These are phyloP conservation scores for Simalia tracyae DNA, from an alignment of 2,797 vertebrate species.

Conservation along the genomic window DNA sequence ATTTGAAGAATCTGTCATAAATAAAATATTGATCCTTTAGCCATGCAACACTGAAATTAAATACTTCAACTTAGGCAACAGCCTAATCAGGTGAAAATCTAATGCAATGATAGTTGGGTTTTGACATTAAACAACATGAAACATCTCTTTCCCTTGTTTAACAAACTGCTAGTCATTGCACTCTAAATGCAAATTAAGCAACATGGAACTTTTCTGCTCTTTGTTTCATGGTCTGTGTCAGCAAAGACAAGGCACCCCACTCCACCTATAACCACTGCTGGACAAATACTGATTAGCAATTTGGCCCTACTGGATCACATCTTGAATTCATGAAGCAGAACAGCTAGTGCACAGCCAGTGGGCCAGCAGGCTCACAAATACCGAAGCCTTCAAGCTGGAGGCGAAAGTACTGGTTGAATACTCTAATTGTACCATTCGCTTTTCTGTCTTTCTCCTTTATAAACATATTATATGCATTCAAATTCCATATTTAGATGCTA, in stretches of 20 bases:
- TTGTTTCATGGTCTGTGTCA: background rate
- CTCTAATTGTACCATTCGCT: background rate
- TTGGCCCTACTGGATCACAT: background rate
- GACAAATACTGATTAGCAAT: background rate
- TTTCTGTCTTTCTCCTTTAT: background rate
- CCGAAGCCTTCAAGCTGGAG: background rate
- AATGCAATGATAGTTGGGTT: background rate
- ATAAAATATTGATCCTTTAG: background rate
- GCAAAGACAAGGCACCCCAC: background rate
- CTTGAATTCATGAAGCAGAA: background rate
- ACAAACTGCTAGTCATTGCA: background rate
- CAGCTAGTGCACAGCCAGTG: background rate
- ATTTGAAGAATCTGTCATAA: background rate
- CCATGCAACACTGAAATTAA: conserved; percentile 8
- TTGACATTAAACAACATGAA: background rate
- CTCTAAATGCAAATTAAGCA: background rate
- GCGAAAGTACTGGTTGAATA: background rate
- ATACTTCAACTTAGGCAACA: background rate
- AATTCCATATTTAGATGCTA: background rate
- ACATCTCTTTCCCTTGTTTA: background rate
- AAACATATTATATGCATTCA: background rate
- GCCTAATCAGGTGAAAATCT: conserved; percentile 5
- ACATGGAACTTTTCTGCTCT: background rate
- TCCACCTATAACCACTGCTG: background rate
- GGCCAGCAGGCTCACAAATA: background rate